Percentiles rank a stretch among this genome's conserved stretches.
Evolutionary conservation across 2,888 invertebrate genomes (phyloP).

Genomic region (Polyommatus icarus): DNA sequence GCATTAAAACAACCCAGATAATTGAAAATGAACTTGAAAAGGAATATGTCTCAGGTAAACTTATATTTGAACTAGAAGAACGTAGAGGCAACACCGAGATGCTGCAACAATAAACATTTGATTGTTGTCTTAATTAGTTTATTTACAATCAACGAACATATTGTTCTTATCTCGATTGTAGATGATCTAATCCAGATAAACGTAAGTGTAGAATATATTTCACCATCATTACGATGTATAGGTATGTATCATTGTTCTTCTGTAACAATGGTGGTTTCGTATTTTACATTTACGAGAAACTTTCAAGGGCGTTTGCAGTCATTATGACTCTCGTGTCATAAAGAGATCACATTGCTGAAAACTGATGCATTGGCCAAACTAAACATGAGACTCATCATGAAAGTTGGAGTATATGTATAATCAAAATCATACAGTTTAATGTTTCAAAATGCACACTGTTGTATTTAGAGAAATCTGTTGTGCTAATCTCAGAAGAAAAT

Average conservation of each 20-base stretch:
- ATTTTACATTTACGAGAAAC: slow-evolving; percentile 27
- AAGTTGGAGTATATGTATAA: too few relatives aligned
- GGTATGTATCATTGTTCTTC: slow-evolving; percentile 30
- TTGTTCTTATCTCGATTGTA: slow-evolving; percentile 23
- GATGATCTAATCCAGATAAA: background rate
- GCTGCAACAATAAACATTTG: background rate
- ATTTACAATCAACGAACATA: slow-evolving; percentile 9
- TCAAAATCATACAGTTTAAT: too few relatives aligned
- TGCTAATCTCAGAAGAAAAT: background rate
- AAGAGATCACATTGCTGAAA: slow-evolving; percentile 11
- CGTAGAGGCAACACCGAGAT: background rate
- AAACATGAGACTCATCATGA: background rate
- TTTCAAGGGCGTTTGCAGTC: slow-evolving; percentile 21
- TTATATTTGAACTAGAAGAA: too few relatives aligned
- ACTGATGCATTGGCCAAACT: background rate
- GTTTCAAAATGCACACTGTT: background rate
- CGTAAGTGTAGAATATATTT: slow-evolving; percentile 23
- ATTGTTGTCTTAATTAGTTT: slow-evolving; percentile 14
- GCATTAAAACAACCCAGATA: background rate
- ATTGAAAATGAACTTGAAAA: background rate
- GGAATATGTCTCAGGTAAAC: too few relatives aligned
- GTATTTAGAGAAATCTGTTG: background rate
- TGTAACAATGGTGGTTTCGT: slow-evolving; percentile 26
- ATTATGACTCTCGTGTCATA: background rate
- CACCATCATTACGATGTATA: slow-evolving; percentile 26